These are phyloP conservation scores for Dysdera silvatica DNA, from an alignment of 1,140 invertebrate genomes.

Conservation along the genomic window DNA sequence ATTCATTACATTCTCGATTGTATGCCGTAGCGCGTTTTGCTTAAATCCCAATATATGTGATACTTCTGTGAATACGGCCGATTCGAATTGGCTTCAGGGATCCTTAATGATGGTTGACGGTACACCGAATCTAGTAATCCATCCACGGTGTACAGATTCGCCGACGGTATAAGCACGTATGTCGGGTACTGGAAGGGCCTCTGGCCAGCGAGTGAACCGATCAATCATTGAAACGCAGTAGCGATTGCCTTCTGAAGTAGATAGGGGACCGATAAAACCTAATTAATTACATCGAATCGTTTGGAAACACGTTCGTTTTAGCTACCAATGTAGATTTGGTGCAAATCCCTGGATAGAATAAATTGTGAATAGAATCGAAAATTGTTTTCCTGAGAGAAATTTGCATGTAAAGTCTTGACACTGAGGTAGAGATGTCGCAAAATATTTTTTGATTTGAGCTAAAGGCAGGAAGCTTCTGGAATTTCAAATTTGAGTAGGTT, in stretches of 20 bases:
- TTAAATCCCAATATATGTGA: slow-evolving; percentile 7
- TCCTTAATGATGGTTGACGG: slow-evolving; percentile 40
- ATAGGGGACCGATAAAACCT: slow-evolving; percentile 47
- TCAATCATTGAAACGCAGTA: slow-evolving; percentile 47
- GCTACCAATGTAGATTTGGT: slow-evolving; percentile 17
- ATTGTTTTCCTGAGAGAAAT: neutral
- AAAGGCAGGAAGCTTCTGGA: neutral
- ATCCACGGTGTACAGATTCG: slow-evolving; percentile 36
- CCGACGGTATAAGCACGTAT: slow-evolving; percentile 41
- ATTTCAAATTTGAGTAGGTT: neutral
- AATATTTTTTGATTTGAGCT: neutral
- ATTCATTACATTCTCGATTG: slow-evolving; percentile 40
- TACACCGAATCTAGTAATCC: slow-evolving; percentile 41
- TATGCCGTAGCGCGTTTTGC: slow-evolving; percentile 6
- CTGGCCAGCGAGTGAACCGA: slow-evolving; percentile 44
- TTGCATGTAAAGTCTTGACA: slow-evolving; percentile 5
- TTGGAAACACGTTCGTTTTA: neutral
- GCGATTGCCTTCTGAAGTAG: slow-evolving; percentile 35
- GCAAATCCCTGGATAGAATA: slow-evolving; percentile 12
- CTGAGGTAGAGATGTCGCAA: slow-evolving; percentile 9
- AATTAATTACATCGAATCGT: slow-evolving; percentile 45
- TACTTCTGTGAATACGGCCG: slow-evolving; percentile 35
- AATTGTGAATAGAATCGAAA: slow-evolving; percentile 8
- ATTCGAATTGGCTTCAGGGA: slow-evolving; percentile 45
- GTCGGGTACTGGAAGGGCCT: slow-evolving; percentile 42